Evolutionary conservation across 2,113 vertebrate genomes (phyloP).

Genomic region (Podiceps cristatus): DNA sequence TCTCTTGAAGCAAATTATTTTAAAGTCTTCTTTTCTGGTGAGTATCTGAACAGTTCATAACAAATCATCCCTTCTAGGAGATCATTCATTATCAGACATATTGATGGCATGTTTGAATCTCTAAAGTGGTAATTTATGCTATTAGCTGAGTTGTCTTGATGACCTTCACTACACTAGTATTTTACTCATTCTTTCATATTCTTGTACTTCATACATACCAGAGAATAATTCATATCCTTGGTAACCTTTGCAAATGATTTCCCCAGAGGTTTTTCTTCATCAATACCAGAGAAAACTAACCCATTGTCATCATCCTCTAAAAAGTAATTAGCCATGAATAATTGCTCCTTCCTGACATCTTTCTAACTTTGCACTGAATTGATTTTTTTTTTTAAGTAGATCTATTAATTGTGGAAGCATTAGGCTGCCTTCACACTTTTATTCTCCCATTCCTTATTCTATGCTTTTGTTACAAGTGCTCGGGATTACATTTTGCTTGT

Average conservation of each 20-base stretch:
- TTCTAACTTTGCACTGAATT: slow-evolving; percentile 75
- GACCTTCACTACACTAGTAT: slow-evolving; percentile 74
- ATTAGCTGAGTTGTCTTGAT: slow-evolving; percentile 68
- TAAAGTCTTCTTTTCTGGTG: slow-evolving; percentile 59
- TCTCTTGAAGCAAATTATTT: slow-evolving; percentile 47
- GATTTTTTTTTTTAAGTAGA: slow-evolving; percentile 77
- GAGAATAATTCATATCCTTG: slow-evolving; percentile 82
- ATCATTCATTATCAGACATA: slow-evolving; percentile 70
- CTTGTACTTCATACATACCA: slow-evolving; percentile 66
- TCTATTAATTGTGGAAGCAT: slow-evolving; percentile 75
- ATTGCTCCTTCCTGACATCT: slow-evolving; percentile 77
- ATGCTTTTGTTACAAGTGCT: slow-evolving; percentile 58
- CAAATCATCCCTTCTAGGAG: slow-evolving; percentile 62
- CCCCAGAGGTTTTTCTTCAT: slow-evolving; percentile 79
- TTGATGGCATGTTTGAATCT: slow-evolving; percentile 73
- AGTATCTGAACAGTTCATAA: slow-evolving; percentile 67
- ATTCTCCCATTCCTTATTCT: slow-evolving; percentile 66
- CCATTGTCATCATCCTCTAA: slow-evolving; percentile 79
- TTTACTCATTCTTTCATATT: slow-evolving; percentile 74
- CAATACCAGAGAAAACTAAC: slow-evolving; percentile 79
- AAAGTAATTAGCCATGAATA: slow-evolving; percentile 83
- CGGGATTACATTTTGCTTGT: slow-evolving; percentile 59
- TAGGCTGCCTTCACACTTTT: slow-evolving; percentile 63
- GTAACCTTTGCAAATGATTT: slow-evolving; percentile 84
- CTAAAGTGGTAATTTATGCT: slow-evolving; percentile 73